Evolutionary conservation across 2,113 vertebrate species (phyloP), one percentile per base, ranked within the genome.

Genomic region (Nothoprocta pentlandii): DNA sequence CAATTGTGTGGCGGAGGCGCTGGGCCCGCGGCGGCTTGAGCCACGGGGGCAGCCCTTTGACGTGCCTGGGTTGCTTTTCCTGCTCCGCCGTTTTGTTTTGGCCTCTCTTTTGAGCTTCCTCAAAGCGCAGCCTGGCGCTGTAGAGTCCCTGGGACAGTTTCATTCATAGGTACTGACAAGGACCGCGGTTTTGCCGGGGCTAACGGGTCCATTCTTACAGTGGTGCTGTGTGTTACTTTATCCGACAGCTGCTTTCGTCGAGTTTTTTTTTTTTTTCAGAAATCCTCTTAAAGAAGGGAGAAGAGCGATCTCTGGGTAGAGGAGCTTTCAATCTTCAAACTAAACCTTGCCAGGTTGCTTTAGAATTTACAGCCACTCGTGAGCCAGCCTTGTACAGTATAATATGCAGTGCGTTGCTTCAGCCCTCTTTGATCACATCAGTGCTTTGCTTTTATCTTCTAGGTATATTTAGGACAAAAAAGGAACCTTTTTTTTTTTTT

Each of bases 1-100:
- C 86, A 91, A 96, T 96, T 94, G 94, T 93, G 89, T 79, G 90
- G 91, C 81, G 7, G 83, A 95, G 89, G 94, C 94, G 95, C 96
- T 93, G 59, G 96, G 96, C 80, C 8, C 4, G 93, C 71, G 63
- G 70, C 93, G 84, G 87, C 89, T 94, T 93, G 90, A 93, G 73
- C 94, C 95, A 95, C 94, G 96, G 96, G 96, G 93, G 93, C 91
- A 96, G 90, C 89, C 83, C 90, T 95, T 96, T 96, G 95, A 97
- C 95, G 73, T 2, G 80, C 91, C 83, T 94, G 83, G 0, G 46
- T 28, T 89, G 88, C 80, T 88, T 96, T 95, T 85, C 90, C 94
- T 96, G 88, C 93, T 91, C 54, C 46, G 28, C 83, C 91, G 80
- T 95, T 97, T 97, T 96, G 95, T 97, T 97, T 90, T 90, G 89